Percentiles rank a stretch among this genome's conserved stretches.
phyloP scores from a whole-genome alignment of 2,113 vertebrate species.

The Hucho hucho region DNA sequence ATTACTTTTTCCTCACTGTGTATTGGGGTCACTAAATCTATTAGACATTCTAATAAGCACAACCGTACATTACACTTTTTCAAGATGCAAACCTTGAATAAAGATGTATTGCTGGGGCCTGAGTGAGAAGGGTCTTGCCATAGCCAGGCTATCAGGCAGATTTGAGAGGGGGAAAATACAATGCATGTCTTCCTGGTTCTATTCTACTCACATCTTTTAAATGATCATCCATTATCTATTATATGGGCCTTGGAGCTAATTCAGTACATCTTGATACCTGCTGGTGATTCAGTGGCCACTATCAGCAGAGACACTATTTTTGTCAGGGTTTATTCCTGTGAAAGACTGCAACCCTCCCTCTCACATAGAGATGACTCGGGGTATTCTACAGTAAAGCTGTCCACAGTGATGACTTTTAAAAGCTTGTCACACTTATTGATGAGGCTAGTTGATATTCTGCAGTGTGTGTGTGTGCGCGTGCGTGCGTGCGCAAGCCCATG shows the following conservation, averaged over 20 bases:
- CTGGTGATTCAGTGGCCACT: conserved; percentile 35
- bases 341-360: background rate
- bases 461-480: conserved; percentile 5
- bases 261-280: conserved; percentile 23
- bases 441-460: conserved; percentile 52
- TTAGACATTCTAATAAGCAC: conserved; percentile 64
- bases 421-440: conserved; percentile 60
- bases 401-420: conserved; percentile 50
- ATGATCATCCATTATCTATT: conserved; percentile 44
- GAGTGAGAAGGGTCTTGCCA: conserved; percentile 20
- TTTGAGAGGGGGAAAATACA: conserved; percentile 16
- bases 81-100: conserved; percentile 61
- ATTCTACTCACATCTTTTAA: background rate
- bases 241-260: conserved; percentile 30
- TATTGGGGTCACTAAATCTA: conserved; percentile 68
- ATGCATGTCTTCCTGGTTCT: conserved; percentile 45
- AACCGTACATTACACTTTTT: conserved; percentile 51
- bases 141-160: conserved; percentile 42
- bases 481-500: conserved; percentile 4
- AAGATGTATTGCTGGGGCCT: conserved; percentile 58
- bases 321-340: conserved; percentile 20
- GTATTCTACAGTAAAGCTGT: conserved; percentile 24
- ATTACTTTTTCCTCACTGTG: conserved; percentile 54
- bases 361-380: conserved; percentile 26
- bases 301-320: conserved; percentile 27